phyloP scores from a whole-genome alignment of 1,140 invertebrate genomes.

The Venturia canescens region DNA sequence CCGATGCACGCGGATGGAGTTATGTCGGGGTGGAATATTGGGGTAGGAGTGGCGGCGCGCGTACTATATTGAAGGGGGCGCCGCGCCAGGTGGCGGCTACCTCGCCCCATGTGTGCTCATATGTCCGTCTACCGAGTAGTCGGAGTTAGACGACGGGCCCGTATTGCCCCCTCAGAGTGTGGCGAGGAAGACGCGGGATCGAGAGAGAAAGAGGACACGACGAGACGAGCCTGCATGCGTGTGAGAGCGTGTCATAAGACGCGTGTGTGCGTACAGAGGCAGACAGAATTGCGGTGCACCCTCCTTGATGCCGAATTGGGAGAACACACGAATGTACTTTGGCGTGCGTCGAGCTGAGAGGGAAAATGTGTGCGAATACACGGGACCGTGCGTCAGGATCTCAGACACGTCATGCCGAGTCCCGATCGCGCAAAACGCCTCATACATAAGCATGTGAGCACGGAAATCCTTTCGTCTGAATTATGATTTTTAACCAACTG shows the following conservation, averaged over 20 bases:
- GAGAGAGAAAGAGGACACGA: conserved; percentile 4
- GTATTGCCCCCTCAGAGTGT: conserved; percentile 22
- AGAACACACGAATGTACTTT: background rate
- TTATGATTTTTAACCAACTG: conserved; percentile 3
- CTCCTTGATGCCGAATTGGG: conserved; percentile 1
- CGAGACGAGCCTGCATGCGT: background rate
- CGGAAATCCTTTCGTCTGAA: conserved; percentile 1
- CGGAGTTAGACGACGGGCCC: conserved; percentile 16
- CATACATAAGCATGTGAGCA: background rate
- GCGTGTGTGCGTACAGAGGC: background rate
- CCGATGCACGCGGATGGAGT: background rate
- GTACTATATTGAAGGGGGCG: conserved; percentile 58
- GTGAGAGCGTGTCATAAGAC: background rate
- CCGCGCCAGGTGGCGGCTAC: conserved; percentile 67
- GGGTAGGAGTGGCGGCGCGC: conserved; percentile 58
- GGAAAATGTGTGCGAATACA: background rate
- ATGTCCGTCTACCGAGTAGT: conserved; percentile 61
- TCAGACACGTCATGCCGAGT: conserved; percentile 47
- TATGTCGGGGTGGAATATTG: conserved; percentile 13
- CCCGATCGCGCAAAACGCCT: conserved; percentile 4
- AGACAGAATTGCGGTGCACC: conserved; percentile 9
- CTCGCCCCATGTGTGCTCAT: conserved; percentile 69
- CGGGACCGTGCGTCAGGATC: background rate
- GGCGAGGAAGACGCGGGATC: background rate
- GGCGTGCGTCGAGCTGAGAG: background rate